A percentile compares a stretch with the other conserved stretches of the same genome.
phyloP scores from a whole-genome alignment of 2,888 invertebrate species.

The Andricus curvator region DNA sequence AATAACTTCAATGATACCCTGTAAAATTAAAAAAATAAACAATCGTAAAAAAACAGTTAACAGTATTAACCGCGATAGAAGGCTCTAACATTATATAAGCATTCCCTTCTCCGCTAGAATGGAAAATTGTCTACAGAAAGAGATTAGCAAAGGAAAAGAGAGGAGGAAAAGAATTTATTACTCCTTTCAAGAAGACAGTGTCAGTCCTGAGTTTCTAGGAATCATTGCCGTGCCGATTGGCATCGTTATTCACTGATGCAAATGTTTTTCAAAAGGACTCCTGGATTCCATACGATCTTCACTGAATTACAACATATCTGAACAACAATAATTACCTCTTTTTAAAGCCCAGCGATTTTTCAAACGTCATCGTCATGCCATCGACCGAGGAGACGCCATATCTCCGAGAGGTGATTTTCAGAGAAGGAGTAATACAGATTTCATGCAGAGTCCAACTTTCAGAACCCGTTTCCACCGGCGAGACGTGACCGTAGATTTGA shows the following conservation, averaged over 20 bases:
- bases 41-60: no score
- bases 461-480: constrained; percentile 66
- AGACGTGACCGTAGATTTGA: constrained; percentile 62
- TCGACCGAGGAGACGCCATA: background rate
- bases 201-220: background rate
- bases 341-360: constrained; percentile 34
- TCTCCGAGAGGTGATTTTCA: constrained; percentile 47
- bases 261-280: constrained; percentile 14
- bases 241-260: constrained; percentile 35
- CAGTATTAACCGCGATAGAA: no score
- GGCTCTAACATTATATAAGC: background rate
- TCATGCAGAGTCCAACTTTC: constrained; percentile 62
- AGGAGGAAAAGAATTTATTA: background rate
- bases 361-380: constrained; percentile 36
- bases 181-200: background rate
- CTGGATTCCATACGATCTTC: constrained; percentile 29
- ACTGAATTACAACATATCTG: constrained; percentile 36
- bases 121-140: background rate
- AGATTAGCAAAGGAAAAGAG: no score
- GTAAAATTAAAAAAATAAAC: no score
- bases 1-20: no score
- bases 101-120: background rate
- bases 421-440: constrained; percentile 54
- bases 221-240: constrained; percentile 7
- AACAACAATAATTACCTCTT: constrained; percentile 36